These are phyloP conservation scores for Panthera leo DNA, from an alignment of 2,113 vertebrate genomes.

Conservation along the genomic window DNA sequence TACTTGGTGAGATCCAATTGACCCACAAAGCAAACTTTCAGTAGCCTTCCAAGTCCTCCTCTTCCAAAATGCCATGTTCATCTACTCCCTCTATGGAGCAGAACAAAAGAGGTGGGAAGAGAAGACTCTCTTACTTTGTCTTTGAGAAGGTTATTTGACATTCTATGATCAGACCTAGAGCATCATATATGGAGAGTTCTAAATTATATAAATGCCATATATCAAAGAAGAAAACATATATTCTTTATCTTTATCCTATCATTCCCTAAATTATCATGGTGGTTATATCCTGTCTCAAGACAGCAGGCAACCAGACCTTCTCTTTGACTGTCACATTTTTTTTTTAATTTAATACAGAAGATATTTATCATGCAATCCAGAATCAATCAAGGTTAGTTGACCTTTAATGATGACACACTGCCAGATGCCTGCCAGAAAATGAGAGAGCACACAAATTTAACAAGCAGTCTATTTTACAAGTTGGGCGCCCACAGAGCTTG, in stretches of 20 bases:
- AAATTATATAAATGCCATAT: not conserved
- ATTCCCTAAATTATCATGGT: not conserved
- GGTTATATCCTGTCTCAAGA: not conserved
- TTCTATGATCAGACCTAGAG: not conserved
- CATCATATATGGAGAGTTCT: not conserved
- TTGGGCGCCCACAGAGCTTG: not conserved
- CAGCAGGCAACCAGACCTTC: not conserved
- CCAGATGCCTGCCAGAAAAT: not conserved
- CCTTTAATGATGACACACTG: slow-evolving; percentile 5
- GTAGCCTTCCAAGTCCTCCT: not conserved
- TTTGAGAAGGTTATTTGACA: not conserved
- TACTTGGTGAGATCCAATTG: not conserved
- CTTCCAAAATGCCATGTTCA: not conserved
- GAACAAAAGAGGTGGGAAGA: not conserved
- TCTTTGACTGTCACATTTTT: not conserved
- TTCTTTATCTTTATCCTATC: not conserved
- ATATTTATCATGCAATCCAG: not conserved
- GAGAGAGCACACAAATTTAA: not conserved
- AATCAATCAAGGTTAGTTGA: not conserved
- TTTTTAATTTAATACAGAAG: not conserved
- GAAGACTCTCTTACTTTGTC: not conserved
- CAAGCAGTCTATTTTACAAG: not conserved
- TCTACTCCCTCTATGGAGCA: not conserved
- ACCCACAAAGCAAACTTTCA: not conserved
- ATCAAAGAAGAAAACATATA: not conserved